Evolutionary conservation across 2,113 vertebrate species (phyloP).

Genomic region (Orycteropus afer): DNA sequence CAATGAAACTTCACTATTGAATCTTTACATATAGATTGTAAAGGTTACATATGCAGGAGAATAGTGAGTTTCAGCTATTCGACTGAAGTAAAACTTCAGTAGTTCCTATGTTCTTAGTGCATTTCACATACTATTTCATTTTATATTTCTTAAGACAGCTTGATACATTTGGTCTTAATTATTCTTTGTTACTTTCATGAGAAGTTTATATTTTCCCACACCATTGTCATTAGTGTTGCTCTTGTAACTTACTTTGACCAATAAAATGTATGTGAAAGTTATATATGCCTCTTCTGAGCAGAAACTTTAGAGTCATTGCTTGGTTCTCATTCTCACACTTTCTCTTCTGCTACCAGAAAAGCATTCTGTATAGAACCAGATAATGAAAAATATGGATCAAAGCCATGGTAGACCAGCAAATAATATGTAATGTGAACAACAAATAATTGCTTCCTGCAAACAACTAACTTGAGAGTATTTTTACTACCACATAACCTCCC

Average conservation of each 20-base stretch:
- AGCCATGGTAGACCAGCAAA: background rate
- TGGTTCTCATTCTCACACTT: background rate
- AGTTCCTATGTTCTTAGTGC: too few species aligned
- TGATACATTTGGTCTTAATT: background rate
- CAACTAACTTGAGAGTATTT: background rate
- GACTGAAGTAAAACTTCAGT: too few species aligned
- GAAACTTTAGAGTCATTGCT: background rate
- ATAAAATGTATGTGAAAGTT: too few species aligned
- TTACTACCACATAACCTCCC: background rate
- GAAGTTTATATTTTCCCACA: background rate
- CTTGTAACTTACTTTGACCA: background rate
- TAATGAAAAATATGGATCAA: background rate
- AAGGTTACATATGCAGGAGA: too few species aligned
- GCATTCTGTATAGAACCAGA: background rate
- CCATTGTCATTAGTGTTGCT: background rate
- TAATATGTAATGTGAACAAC: background rate
- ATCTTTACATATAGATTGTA: too few species aligned
- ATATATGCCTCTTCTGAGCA: background rate
- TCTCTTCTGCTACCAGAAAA: background rate
- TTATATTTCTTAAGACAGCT: too few species aligned
- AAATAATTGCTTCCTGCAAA: background rate
- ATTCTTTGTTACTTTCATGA: background rate
- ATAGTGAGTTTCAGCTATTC: too few species aligned
- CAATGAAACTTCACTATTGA: too few species aligned
- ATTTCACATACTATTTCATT: too few species aligned